Evolutionary conservation across 2,888 invertebrate genomes (phyloP), one percentile per base, ranked within the genome.

Genomic region (Scelioninae gen. 1): DNA sequence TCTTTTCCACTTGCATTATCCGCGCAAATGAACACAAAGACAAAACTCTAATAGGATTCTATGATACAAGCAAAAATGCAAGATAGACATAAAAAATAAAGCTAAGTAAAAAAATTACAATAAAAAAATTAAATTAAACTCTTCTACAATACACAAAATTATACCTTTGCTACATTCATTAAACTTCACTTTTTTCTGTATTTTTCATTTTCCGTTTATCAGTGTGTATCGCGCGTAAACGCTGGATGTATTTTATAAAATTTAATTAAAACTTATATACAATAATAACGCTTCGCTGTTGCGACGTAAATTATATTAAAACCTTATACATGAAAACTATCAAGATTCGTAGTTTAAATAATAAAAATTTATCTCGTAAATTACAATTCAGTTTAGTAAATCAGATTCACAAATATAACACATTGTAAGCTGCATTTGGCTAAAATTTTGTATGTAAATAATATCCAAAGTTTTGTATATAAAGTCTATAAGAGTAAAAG

Each of bases 191-290:
- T 56, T 40, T 76, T 68, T 56, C 34, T 72, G 40, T 16, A 60
- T 45, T 63, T 49, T 76, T 51, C 13, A 58, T 63, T 60, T 45
- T 60, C 62, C 58, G 9, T 43, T 68, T 23, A 13, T 60, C 16
- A 62, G n/a, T 56, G 51, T 31, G 47, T 10, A 74, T 71, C 38
- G 15, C 40, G 43, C 72, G 16, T 55, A 53, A 13, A 62, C 68
- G 29, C 49, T 62, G 49, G 7, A 56, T 45, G 32, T 45, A 69
- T 63, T 34, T 38, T 47, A 63, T 78, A 78, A 83, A 79, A 78
- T 58, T 78, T 55, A 69, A 58, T 75, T 55, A 62, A 60, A 76
- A 83, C 78, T 80, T 83, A 83, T 83, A 71, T 83, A 83, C 79
- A 83, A 80, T 79, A 60, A 60, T 78, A 72, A 72, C 68, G 23